These are phyloP conservation scores for Dryocosmus kuriphilus DNA, from an alignment of 2,888 invertebrate genomes.

Conservation along the genomic window DNA sequence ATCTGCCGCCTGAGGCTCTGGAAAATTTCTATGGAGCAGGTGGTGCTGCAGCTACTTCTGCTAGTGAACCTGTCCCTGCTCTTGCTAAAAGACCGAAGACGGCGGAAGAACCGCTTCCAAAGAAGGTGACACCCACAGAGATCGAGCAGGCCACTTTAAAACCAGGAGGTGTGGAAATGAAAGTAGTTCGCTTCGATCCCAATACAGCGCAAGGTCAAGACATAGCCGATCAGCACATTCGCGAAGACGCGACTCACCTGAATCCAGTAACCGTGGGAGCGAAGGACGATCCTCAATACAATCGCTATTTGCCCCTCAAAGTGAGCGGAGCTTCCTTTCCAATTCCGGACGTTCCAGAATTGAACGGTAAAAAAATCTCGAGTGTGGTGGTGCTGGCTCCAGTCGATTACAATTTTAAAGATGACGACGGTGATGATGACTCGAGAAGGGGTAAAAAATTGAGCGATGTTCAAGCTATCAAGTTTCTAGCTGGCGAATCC, in stretches of 20 bases:
- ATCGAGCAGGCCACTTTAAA: slow-evolving; percentile 75
- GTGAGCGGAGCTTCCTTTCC: slow-evolving; percentile 92
- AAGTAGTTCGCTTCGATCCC: slow-evolving; percentile 90
- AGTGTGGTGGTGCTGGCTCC: slow-evolving; percentile 93
- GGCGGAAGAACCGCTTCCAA: slow-evolving; percentile 50
- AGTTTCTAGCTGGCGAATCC: slow-evolving; percentile 86
- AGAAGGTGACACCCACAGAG: slow-evolving; percentile 63
- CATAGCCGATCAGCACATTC: slow-evolving; percentile 86
- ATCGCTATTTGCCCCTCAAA: slow-evolving; percentile 90
- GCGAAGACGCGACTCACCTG: slow-evolving; percentile 85
- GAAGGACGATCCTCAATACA: slow-evolving; percentile 82
- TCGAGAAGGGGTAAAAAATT: slow-evolving; percentile 77
- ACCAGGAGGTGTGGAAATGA: slow-evolving; percentile 87
- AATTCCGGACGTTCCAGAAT: slow-evolving; percentile 87
- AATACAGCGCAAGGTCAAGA: slow-evolving; percentile 85
- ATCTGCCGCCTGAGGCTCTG: slow-evolving; percentile 90
- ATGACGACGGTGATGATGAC: slow-evolving; percentile 67
- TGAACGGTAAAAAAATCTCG: slow-evolving; percentile 87
- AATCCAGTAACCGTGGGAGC: slow-evolving; percentile 86
- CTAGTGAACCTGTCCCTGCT: slow-evolving; percentile 84
- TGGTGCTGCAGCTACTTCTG: slow-evolving; percentile 84
- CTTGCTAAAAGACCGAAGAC: slow-evolving; percentile 79
- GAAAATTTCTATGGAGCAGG: slow-evolving; percentile 93
- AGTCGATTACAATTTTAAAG: slow-evolving; percentile 84
- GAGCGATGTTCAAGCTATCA: slow-evolving; percentile 84